Evolutionary conservation across 2,797 vertebrate genomes (phyloP).

Genomic region (Xiphophorus birchmanni): DNA sequence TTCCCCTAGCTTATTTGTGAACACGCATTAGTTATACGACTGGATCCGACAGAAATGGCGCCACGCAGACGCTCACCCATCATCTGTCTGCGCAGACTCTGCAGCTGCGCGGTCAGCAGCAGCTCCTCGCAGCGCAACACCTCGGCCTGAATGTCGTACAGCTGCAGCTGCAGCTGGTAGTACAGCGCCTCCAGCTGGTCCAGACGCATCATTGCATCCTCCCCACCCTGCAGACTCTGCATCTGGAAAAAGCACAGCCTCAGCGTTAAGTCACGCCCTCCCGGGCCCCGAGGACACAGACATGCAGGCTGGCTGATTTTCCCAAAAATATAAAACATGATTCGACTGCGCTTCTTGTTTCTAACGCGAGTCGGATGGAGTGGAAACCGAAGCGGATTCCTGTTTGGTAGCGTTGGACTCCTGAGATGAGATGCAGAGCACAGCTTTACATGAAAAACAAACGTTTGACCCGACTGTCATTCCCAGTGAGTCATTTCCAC

Average conservation of each 20-base stretch:
- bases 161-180: constrained; percentile 94
- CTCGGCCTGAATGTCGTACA: constrained; percentile 96
- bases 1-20: neutral
- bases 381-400: neutral
- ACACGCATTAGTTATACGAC: neutral
- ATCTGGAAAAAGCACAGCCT: constrained; percentile 79
- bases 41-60: neutral
- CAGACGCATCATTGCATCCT: constrained; percentile 90
- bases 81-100: constrained; percentile 93
- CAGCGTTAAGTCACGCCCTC: neutral
- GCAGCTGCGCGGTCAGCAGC: constrained; percentile 92
- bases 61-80: constrained; percentile 79
- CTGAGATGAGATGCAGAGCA: neutral
- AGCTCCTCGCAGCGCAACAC: constrained; percentile 95
- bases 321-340: neutral
- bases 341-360: constrained; percentile 8
- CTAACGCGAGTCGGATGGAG: rapidly evolving
- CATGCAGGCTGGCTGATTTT: neutral
- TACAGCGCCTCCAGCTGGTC: constrained; percentile 95
- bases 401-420: neutral
- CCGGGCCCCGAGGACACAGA: neutral
- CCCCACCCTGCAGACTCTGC: constrained; percentile 90
- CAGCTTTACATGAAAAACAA: constrained; percentile 12
- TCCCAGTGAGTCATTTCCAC: constrained; percentile 52
- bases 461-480: constrained; percentile 15